Conservation (phyloP, 2,888 invertebrate genomes). For the Ectemnius continuus region DNA sequence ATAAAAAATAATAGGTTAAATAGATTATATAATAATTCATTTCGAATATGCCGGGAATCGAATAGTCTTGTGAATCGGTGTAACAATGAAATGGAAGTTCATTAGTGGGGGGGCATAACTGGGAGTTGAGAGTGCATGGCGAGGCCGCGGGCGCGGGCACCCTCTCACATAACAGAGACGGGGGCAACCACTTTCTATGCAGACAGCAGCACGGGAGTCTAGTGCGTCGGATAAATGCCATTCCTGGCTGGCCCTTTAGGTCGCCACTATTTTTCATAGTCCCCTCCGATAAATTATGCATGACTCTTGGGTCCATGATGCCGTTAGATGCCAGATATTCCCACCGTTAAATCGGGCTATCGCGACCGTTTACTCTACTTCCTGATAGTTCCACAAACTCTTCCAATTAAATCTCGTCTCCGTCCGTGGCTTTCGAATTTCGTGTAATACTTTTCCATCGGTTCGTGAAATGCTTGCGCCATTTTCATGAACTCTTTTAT, state of each 20-base stretch:
- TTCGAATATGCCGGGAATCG: no score
- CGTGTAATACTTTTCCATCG: no score
- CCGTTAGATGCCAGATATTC: constrained; percentile 51
- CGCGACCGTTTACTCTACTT: constrained; percentile 3
- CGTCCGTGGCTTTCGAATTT: no score
- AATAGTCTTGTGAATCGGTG: no score
- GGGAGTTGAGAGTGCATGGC: constrained; percentile 43
- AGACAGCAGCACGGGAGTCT: constrained; percentile 39
- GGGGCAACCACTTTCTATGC: constrained; percentile 60
- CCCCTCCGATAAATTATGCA: constrained; percentile 57
- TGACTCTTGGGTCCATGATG: constrained; percentile 50
- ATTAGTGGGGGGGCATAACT: constrained; percentile 45
- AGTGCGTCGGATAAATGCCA: constrained; percentile 51
- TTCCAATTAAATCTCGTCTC: constrained; percentile 14
- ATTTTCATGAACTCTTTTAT: no score
- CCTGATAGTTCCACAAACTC: constrained; percentile 24
- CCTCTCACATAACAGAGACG: constrained; percentile 54
- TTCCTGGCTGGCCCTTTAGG: constrained; percentile 48
- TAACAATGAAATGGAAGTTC: constrained; percentile 38
- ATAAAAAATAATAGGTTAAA: no score
- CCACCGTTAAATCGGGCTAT: not conserved
- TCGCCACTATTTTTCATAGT: constrained; percentile 56
- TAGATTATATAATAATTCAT: no score
- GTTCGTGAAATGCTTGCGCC: no score
- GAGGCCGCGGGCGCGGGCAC: constrained; percentile 42